A percentile compares a stretch with the other conserved stretches of the same genome.
Conservation (phyloP, 2,113 vertebrate species). For the Sturnira hondurensis region DNA sequence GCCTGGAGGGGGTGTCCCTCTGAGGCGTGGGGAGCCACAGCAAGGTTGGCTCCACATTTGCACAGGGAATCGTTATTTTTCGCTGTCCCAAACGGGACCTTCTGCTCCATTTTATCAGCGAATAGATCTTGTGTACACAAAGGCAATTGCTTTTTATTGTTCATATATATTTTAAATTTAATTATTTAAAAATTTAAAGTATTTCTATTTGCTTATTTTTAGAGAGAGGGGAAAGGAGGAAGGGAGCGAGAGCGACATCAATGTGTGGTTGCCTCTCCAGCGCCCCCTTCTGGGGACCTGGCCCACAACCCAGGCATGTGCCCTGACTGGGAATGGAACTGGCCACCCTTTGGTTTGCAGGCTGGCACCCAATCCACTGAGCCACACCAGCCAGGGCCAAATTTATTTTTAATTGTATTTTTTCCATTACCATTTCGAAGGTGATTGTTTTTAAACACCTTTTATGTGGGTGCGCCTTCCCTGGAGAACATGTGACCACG, state of each 20-base stretch:
- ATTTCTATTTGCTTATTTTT: no score
- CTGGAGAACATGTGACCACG: accelerated
- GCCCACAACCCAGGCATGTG: no score
- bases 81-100: accelerated
- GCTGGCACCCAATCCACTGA: no score
- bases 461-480: accelerated
- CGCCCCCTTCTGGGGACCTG: no score
- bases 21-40: neutral
- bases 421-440: neutral
- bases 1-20: neutral
- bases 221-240: no score
- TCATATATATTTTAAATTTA: neutral
- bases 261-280: no score
- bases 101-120: neutral
- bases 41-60: neutral
- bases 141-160: neutral
- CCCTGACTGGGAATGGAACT: no score
- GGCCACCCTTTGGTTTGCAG: no score
- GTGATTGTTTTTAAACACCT: accelerated
- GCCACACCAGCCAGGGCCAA: no score
- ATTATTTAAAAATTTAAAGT: no score
- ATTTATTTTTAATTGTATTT: no score
- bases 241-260: no score
- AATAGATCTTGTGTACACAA: neutral
- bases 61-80: neutral